Percentiles rank a stretch among this genome's conserved stretches.
These are phyloP conservation scores for Diorhabda carinulata DNA, from an alignment of 1,140 invertebrate species.

Conservation along the genomic window DNA sequence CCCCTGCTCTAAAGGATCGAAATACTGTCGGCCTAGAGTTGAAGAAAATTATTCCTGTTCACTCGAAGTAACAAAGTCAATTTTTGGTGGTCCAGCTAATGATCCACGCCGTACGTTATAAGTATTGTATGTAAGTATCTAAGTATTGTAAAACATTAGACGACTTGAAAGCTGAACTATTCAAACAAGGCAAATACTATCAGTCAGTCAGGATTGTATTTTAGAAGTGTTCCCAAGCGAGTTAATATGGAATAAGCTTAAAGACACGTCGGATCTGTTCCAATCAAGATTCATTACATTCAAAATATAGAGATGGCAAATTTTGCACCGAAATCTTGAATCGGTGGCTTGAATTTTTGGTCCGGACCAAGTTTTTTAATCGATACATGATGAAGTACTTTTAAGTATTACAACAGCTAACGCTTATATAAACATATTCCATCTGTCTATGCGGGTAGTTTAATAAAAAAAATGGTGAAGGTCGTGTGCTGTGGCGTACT, in stretches of 20 bases:
- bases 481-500: no score
- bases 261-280: no score
- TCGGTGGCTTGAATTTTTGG: not conserved
- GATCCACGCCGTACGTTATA: conserved; percentile 13
- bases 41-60: conserved; percentile 22
- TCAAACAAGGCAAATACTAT: conserved; percentile 17
- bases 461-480: no score
- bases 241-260: not conserved
- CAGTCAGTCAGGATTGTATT: conserved; percentile 21
- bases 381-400: no score
- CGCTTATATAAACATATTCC: no score
- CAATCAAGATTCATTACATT: no score
- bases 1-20: not conserved
- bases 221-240: conserved; percentile 7
- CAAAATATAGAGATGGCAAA: no score
- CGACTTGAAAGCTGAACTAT: conserved; percentile 21
- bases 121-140: not conserved
- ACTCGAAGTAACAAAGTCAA: conserved; percentile 17
- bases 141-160: conserved; percentile 20
- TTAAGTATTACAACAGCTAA: no score
- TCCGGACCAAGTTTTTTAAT: no score
- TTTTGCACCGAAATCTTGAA: not conserved
- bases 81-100: conserved; percentile 23
- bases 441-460: no score
- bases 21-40: conserved; percentile 20